Base-by-base conservation (phyloP, 1,140 invertebrate species). In the Bilobella aurantiaca region DNA sequence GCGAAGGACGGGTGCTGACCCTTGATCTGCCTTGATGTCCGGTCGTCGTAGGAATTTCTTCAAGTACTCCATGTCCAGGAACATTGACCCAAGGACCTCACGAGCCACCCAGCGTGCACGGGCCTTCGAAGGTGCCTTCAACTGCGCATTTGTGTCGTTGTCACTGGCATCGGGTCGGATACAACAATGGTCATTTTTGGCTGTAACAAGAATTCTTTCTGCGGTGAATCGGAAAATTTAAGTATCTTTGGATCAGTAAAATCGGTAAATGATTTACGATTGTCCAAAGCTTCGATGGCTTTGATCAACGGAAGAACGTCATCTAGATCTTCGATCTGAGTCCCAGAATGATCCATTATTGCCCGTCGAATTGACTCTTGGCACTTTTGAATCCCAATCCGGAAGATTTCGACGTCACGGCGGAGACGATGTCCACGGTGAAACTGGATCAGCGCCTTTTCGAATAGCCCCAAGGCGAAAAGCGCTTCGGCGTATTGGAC, bases 291-390 rank as follows among this genome's bases (percentile, higher is more conserved):
- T 3, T 25, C 23, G 42, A 71, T 37, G 47, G 63, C 64, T 18
- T 66, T 37, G 34, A 69, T 72, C 2, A 72, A 27, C n/a, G 67
- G 67, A 1, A 69, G 58, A 29, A 69, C 37, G 8, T 49, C 58
- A 16, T 69, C 67, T 34, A 69, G 29, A 58, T 69, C 67, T 53
- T 69, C 63, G 29, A 69, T 69, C 23, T 69, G 63, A 1, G 67
- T 69, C 2, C 62, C 66, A 30, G 57, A 58, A 12, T 58, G 71
- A 85, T 84, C 57, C 42, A 31, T 79, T 69, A 81, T 77, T 61
- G 78, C 76, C 71, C 79, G 79, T 27, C 77, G 75, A 61, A 81
- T 81, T 3, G 80, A 79, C 65, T 81, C 78, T 66, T 80, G 75
- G 58, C 74, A 75, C 71, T 81, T 81, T 66, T 80, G 78, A 46